phyloP scores from a whole-genome alignment of 2,888 invertebrate genomes.

The Gandaritis pyraliata region DNA sequence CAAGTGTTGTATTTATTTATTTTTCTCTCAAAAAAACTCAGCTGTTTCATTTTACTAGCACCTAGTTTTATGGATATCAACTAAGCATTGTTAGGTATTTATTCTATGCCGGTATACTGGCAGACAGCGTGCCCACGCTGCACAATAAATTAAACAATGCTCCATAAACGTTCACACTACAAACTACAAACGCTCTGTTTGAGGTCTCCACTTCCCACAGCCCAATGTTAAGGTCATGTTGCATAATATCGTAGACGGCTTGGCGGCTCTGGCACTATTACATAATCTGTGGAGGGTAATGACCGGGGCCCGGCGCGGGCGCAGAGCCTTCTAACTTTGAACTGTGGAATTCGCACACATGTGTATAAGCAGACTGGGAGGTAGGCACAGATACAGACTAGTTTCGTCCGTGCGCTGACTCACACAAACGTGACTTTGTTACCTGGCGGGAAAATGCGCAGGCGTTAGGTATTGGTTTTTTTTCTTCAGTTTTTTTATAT shows the following conservation, averaged over 20 bases:
- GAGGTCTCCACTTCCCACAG: constrained; percentile 47
- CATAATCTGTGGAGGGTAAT: constrained; percentile 52
- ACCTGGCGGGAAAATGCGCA: constrained; percentile 14
- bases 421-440: constrained; percentile 32
- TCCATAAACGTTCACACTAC: constrained; percentile 34
- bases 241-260: constrained; percentile 80
- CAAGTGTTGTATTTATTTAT: no score
- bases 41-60: no score
- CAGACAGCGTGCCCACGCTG: constrained; percentile 28
- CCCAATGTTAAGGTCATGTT: constrained; percentile 80
- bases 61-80: neutral
- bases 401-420: constrained; percentile 36
- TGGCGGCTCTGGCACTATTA: constrained; percentile 60
- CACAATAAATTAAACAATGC: constrained; percentile 35
- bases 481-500: constrained; percentile 23
- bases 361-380: constrained; percentile 17
- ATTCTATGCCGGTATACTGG: constrained; percentile 13
- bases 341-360: constrained; percentile 65
- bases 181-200: constrained; percentile 47
- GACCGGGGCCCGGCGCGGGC: constrained; percentile 78
- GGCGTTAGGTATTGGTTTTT: constrained; percentile 16
- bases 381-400: constrained; percentile 36
- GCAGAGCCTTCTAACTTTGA: constrained; percentile 68
- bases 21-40: no score
- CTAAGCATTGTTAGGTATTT: neutral